Base-by-base conservation (phyloP, 30 jellyfish, hydroid and myxozoan genomes). In the Aurelia sp. region DNA sequence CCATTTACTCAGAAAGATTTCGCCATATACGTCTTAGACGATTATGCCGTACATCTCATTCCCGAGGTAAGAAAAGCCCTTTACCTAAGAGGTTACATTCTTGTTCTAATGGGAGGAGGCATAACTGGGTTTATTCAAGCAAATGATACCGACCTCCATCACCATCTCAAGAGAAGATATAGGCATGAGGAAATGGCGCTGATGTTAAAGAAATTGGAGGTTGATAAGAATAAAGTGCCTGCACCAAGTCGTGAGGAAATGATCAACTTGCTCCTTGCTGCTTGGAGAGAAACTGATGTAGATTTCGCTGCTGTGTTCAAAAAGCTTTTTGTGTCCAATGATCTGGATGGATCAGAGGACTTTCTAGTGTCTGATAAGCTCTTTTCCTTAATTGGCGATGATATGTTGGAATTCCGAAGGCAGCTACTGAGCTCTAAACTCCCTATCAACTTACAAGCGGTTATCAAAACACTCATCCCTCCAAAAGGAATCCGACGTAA, bases 61-160 rank as follows among this genome's bases (percentile, higher is more conserved):
- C 97, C 96, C 19, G 96, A 91, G 70, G 74, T 91, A 40, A 64
- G 81, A 61, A 40, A 27, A 52, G 93, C 89, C 3, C 76, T 91
- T 35, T 79, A 35, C 52, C 63, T 59, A 72, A 72, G 80, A 47
- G 97, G 96, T 18, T 91, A 91, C 83, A 63, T 91, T 68, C 51
- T 35, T 19, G 97, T 91, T 38, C 53, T 76, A 5, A 91, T 91
- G 19, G 97, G 97, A 22, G 96, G 97, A 59, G 97, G 92, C 24
- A 67, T 91, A 22, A 84, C 96, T 50, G 92, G 96, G 67, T 85
- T 53, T 68, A 76, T 84, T 41, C 82, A 73, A 69, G 57, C 62
- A 38, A 89, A 89, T 73, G 84, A 88, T 78, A 79, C 96, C 22
- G 69, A 87, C 55, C 21, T 12, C 73, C 96, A 87, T 47, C 24